These are phyloP conservation scores for Gryllus longicercus DNA, from an alignment of 2,888 invertebrate genomes.

Conservation along the genomic window DNA sequence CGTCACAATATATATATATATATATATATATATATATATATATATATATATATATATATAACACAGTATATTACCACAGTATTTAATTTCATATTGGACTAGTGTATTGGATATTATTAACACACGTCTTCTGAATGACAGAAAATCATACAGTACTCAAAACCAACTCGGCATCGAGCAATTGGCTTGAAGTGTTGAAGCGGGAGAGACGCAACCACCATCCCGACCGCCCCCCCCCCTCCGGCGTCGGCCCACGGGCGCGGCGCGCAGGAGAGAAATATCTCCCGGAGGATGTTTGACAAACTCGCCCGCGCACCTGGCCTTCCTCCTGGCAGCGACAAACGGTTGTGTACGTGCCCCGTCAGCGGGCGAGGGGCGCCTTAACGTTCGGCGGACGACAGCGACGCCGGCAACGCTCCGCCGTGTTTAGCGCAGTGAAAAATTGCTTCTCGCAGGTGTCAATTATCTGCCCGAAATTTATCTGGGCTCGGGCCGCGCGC, in stretches of 20 bases:
- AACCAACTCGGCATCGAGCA: no score
- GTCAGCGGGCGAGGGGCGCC: not conserved
- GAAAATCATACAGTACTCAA: no score
- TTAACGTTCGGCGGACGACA: not conserved
- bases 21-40: no score
- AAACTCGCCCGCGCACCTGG: not conserved
- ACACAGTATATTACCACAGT: no score
- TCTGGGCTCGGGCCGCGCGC: not conserved
- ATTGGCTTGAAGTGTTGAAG: no score
- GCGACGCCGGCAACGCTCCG: not conserved
- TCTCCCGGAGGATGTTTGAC: slow-evolving; percentile 9
- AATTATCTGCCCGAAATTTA: not conserved
- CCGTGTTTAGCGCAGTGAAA: not conserved
- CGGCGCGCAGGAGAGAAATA: not conserved
- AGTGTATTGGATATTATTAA: no score
- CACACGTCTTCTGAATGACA: no score
- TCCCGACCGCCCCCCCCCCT: no score
- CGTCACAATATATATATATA: no score
- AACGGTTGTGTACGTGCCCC: not conserved
- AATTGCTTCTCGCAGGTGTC: not conserved
- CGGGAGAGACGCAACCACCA: no score
- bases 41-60: no score
- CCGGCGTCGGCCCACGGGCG: not conserved
- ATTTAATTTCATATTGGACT: no score
- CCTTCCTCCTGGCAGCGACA: slow-evolving; percentile 4